These are phyloP conservation scores for Otolemur crassicaudatus DNA, from an alignment of 2,797 vertebrate species.

Conservation along the genomic window DNA sequence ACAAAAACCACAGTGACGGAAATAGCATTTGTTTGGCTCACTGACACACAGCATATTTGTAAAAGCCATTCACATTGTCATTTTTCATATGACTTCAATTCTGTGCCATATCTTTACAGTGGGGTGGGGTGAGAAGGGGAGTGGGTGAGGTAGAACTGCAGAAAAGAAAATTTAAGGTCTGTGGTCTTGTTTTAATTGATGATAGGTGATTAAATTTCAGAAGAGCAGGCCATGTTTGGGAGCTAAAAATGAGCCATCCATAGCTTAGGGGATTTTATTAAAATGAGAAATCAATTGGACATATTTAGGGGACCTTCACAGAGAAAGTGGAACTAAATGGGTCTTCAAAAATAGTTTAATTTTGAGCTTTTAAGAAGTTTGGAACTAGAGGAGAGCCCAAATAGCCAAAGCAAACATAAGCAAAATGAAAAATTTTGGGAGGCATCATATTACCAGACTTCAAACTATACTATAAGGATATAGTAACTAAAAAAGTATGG, in stretches of 20 bases:
- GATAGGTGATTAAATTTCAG: not conserved
- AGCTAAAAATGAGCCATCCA: not conserved
- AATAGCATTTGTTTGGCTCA: not conserved
- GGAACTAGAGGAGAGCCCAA: not conserved
- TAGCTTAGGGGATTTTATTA: not conserved
- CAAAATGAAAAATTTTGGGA: not conserved
- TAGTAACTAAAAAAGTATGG: not conserved
- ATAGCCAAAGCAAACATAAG: not conserved
- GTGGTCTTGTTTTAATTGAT: conserved; percentile 4
- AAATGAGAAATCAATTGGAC: not conserved
- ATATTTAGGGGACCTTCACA: not conserved
- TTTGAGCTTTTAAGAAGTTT: not conserved
- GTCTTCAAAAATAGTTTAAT: conserved; percentile 10
- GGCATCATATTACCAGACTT: not conserved
- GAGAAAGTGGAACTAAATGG: not conserved
- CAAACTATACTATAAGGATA: not conserved
- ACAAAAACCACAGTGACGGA: not conserved
- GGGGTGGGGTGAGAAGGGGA: not conserved
- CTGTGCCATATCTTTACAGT: not conserved
- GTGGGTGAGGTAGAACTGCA: not conserved
- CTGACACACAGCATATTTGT: not conserved
- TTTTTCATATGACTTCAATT: not conserved
- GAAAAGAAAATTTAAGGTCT: not conserved
- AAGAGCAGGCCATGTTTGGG: not conserved
- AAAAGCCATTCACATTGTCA: not conserved